phyloP scores from a whole-genome alignment of 2,797 vertebrate species.

The Diglossa cyanea region DNA sequence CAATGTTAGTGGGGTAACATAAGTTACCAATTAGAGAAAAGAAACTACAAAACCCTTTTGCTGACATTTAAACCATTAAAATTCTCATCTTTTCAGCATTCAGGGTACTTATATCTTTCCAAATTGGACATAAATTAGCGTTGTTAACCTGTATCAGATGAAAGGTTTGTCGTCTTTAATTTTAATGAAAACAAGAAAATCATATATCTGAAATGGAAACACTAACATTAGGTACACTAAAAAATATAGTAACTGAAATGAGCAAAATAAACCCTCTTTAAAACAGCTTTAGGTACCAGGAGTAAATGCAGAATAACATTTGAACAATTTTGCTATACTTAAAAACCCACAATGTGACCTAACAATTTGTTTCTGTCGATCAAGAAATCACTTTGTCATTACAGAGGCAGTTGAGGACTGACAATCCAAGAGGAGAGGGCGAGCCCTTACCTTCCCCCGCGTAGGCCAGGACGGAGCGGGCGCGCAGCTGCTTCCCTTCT shows the following conservation, averaged over 20 bases:
- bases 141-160: accelerated
- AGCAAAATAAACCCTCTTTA: neutral
- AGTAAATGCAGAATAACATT: neutral
- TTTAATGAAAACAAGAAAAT: neutral
- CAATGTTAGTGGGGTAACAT: neutral
- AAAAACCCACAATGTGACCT: accelerated
- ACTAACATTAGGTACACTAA: neutral
- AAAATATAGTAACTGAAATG: neutral
- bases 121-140: neutral
- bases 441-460: conserved; percentile 88
- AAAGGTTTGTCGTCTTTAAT: neutral
- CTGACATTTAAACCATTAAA: neutral
- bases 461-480: conserved; percentile 91
- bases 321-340: neutral
- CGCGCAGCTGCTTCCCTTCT: conserved; percentile 91
- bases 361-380: neutral
- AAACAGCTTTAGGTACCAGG: neutral
- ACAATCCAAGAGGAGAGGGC: accelerated
- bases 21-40: neutral
- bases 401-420: neutral
- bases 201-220: neutral
- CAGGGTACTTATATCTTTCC: neutral
- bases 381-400: neutral
- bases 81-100: neutral
- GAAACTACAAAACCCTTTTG: neutral